Evolutionary conservation across 2,888 invertebrate genomes (phyloP), one percentile per base, ranked within the genome.

Genomic region (Zele albiditarsus): DNA sequence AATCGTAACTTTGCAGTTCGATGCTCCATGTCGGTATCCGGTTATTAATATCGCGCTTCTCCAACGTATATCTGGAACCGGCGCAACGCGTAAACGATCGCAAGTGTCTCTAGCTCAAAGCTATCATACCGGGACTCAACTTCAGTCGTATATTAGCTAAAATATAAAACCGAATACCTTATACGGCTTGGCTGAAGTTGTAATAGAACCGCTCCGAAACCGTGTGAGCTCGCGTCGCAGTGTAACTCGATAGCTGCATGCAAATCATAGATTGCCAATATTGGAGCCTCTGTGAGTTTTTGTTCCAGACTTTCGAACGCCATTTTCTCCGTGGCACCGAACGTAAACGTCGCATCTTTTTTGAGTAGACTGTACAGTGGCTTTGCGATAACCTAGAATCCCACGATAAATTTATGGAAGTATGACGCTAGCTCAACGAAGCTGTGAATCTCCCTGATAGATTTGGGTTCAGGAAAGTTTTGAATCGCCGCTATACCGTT

Each of bases 91-190:
- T 80, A 78, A 28, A 82, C 72, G 31, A 80, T 78, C 0, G 79
- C 80, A 8, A 85, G 65, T 0, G 82, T 79, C 65, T 88, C 86
- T 10, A 88, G 60, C 68, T 87, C 86, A 73, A 82, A 88, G 76
- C 85, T 85, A 71, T 87, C 84, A 53, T 84, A 85, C 38, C 79
- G 83, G 0, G 81, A 75, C 77, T 86, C 86, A 0, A 63, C 31
- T 0, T 81, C 81, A 2, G 82, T 84, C 0, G 86, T 83, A 38
- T 82, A 77, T 73, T 84, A 84, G 8, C 84, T 85, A 80, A 85
- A 87, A 74, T 84, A 86, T 65, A 84, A 85, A 0, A 87, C 74
- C 0, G 85, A 85, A 33, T 87, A 84, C 31, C 85, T 79, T 49
- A 79, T 77, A 5, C 70, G 67, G 76, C 84, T 81, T 0, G 42